Base-by-base conservation (phyloP, 1,140 invertebrate genomes). In the Stegodyphus mimosarum region DNA sequence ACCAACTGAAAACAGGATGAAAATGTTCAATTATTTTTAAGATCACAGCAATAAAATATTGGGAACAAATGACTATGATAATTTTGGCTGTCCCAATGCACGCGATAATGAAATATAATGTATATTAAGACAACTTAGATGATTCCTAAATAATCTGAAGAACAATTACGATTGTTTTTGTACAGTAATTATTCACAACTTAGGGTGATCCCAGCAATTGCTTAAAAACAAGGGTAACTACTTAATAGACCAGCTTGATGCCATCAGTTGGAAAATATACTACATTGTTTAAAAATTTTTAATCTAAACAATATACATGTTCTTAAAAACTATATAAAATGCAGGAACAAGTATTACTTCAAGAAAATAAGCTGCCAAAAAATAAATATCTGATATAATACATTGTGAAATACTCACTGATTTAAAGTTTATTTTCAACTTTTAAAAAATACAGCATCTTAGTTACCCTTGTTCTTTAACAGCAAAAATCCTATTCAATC, bases 1-100 rank as follows among this genome's bases (percentile, higher is more conserved):
- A 84, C 81, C 81, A 84, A 84, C 63, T 75, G 6, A 84, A 69
- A 76, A 84, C 73, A 84, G 73, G 63, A 83, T 83, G 71, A 84
- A 60, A 73, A 73, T 67, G 64, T 67, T 72, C 48, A 11, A 17
- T 80, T 72, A 80, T 33, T 55, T 73, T 73, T 49, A 55, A 70
- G 49, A 81, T 84, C 81, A 84, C 81, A 84, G 71, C 53, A 83
- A 67, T 83, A 84, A 83, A 84, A 84, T 75, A 84, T 84, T 70
- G 81, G 80, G 81, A 84, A 84, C 72, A 84, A 84, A 84, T 84
- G 81, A 84, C 81, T 84, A 81, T 81, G 81, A 84, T 50, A 84
- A 84, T 84, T 84, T 84, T 84, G 81, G 81, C 81, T 76, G 52
- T 84, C 81, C 81, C 81, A 84, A 84, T 51, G 73, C 50, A 66